Evolutionary conservation across 1,140 invertebrate genomes (phyloP).

Genomic region (Caenorhabditis inopinata): DNA sequence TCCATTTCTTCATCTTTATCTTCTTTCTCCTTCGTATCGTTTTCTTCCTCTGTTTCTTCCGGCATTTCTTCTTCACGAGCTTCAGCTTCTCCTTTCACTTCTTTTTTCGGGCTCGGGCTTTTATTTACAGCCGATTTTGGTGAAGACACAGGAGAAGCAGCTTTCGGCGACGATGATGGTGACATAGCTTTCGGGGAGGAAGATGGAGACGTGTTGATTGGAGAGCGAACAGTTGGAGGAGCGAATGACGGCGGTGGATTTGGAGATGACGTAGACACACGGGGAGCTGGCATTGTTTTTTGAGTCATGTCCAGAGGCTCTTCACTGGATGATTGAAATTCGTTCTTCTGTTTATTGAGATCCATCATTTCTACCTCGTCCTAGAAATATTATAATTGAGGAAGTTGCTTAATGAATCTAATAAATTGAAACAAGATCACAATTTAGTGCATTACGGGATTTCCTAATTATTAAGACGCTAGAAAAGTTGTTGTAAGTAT

Average conservation of each 20-base stretch:
- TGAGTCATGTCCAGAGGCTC: background rate
- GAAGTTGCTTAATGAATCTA: too few species aligned
- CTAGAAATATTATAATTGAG: background rate
- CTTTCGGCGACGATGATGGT: background rate
- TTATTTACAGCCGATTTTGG: background rate
- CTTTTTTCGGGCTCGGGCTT: background rate
- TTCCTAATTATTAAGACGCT: too few species aligned
- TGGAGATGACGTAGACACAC: background rate
- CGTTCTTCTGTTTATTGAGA: background rate
- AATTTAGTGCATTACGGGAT: too few species aligned
- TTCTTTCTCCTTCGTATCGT: background rate
- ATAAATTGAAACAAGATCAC: too few species aligned
- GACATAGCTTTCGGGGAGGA: background rate
- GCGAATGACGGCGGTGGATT: background rate
- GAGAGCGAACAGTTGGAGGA: constrained; percentile 3
- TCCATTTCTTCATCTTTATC: background rate
- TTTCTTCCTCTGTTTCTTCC: background rate
- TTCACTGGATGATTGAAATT: background rate
- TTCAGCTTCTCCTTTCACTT: background rate
- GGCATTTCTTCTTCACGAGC: background rate
- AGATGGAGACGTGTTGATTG: background rate
- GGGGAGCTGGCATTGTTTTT: constrained; percentile 21
- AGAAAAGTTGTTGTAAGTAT: too few species aligned
- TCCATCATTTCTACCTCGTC: constrained; percentile 24
- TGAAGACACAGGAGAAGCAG: background rate